Percentiles rank a stretch among this genome's conserved stretches.
phyloP scores from a whole-genome alignment of 2,113 vertebrate genomes.

The Axis porcinus region DNA sequence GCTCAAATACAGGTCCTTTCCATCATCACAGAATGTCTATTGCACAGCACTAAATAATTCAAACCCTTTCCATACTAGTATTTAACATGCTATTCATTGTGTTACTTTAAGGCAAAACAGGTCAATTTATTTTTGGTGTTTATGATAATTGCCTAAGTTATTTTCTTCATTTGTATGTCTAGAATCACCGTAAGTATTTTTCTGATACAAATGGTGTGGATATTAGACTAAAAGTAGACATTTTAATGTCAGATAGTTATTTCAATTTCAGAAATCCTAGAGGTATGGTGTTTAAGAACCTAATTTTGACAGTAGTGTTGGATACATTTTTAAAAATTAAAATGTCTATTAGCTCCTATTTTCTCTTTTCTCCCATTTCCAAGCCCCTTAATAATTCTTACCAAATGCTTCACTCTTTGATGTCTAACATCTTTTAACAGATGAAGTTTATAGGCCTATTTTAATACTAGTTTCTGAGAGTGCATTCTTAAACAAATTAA shows the following conservation, averaged over 20 bases:
- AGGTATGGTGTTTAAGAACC: background rate
- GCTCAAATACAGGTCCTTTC: background rate
- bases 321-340: background rate
- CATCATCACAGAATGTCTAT: background rate
- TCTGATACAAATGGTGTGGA: background rate
- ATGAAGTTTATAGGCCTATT: background rate
- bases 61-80: background rate
- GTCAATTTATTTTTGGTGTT: background rate
- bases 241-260: background rate
- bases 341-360: background rate
- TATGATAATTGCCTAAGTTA: background rate
- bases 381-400: background rate
- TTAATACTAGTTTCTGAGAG: background rate
- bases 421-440: constrained; percentile 12
- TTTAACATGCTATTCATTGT: background rate
- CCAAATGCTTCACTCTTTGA: background rate
- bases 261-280: constrained; percentile 31
- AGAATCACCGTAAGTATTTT: constrained; percentile 8
- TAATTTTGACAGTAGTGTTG: background rate
- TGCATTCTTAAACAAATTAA: background rate
- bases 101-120: background rate
- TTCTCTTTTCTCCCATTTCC: background rate
- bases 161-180: background rate
- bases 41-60: background rate
- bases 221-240: constrained; percentile 2